Conservation (phyloP, 2,113 vertebrate species). For the Turdus rufiventris region DNA sequence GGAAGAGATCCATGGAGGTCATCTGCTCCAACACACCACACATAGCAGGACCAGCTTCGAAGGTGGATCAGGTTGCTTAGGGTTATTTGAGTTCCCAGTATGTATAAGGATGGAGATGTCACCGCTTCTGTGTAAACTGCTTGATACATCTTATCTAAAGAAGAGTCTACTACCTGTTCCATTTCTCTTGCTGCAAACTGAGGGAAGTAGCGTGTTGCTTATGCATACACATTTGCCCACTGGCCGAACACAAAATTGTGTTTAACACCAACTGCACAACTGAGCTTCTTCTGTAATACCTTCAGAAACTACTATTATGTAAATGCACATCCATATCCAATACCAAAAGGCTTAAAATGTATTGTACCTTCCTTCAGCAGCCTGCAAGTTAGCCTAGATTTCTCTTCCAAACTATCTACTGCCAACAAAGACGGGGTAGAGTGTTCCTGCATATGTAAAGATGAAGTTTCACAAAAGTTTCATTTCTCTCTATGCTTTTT, state of each 20-base stretch:
- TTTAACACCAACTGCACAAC: neutral
- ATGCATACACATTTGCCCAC: neutral
- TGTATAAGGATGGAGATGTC: neutral
- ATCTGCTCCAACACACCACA: constrained; percentile 14
- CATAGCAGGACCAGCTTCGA: neutral
- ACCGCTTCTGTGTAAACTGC: neutral
- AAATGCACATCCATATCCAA: neutral
- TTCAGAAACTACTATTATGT: neutral
- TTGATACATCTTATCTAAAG: neutral
- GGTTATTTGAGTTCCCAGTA: neutral
- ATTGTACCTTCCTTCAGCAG: neutral
- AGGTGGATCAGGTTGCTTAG: constrained; percentile 2
- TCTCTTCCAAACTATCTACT: neutral
- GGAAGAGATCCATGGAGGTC: constrained; percentile 27
- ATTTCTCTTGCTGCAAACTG: neutral
- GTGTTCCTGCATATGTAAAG: neutral
- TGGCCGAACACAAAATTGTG: neutral
- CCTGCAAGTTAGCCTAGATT: neutral
- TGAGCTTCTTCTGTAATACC: neutral
- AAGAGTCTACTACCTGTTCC: neutral
- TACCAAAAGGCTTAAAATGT: neutral
- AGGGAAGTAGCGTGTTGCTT: neutral
- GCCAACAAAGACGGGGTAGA: neutral
- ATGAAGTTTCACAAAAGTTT: neutral
- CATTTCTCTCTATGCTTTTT: neutral